Evolutionary conservation across 2,113 vertebrate genomes (phyloP).

Genomic region (Siniperca chuatsi): DNA sequence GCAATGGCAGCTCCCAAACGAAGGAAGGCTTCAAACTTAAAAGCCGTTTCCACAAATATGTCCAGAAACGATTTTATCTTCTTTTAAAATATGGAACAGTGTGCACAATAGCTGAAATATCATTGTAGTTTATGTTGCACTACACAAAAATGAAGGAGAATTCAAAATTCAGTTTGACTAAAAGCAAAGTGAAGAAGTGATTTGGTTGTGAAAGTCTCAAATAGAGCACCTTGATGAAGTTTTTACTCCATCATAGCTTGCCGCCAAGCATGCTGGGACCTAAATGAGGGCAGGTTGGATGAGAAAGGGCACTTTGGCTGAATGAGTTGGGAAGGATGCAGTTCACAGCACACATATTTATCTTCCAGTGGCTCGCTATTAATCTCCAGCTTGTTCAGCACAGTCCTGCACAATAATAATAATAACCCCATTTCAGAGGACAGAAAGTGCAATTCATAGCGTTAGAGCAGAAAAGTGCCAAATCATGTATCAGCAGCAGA

Average conservation of each 20-base stretch:
- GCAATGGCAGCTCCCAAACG: background rate
- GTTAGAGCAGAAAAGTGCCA: conserved; percentile 36
- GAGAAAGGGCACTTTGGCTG: conserved; percentile 18
- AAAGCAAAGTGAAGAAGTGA: too few species aligned
- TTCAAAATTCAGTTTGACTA: background rate
- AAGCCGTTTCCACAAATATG: background rate
- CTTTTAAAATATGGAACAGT: background rate
- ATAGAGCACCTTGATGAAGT: background rate
- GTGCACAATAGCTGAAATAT: background rate
- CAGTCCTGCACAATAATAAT: conserved; percentile 20
- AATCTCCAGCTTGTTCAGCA: conserved; percentile 33
- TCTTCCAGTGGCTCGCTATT: conserved; percentile 34
- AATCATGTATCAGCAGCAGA: conserved; percentile 42
- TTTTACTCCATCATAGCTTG: background rate
- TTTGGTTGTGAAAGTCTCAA: background rate
- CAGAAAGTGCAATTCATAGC: conserved; percentile 14
- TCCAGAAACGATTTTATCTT: background rate
- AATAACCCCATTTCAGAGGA: conserved; percentile 23
- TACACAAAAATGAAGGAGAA: background rate
- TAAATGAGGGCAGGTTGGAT: background rate
- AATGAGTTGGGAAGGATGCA: conserved; percentile 21
- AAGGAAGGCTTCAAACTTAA: background rate
- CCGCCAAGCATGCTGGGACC: background rate
- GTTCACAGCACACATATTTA: conserved; percentile 30
- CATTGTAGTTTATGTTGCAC: background rate